A percentile compares a stretch with the other conserved stretches of the same genome.
phyloP scores from a whole-genome alignment of 2,113 vertebrate genomes.

The Pomatorhinus ruficollis region DNA sequence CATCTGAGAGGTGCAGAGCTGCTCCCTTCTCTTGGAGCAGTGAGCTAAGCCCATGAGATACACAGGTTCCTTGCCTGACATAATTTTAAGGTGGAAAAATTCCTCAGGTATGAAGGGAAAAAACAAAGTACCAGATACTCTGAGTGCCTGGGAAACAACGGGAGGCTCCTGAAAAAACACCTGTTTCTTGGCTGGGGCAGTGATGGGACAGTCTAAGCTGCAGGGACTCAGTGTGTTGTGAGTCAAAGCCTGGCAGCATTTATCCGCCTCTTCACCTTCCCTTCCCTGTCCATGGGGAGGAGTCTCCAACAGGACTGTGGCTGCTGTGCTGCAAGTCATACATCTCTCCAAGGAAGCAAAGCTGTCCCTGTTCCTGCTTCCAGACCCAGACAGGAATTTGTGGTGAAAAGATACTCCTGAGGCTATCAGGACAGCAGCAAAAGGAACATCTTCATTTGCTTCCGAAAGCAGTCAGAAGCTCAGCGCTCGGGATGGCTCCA shows the following conservation, averaged over 20 bases:
- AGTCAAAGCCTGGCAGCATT: neutral
- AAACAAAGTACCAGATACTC: neutral
- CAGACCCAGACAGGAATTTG: neutral
- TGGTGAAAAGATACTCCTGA: neutral
- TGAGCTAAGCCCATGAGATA: neutral
- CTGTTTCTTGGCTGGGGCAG: neutral
- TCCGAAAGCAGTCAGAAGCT: neutral
- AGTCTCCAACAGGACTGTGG: neutral
- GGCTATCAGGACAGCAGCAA: neutral
- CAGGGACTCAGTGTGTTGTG: neutral
- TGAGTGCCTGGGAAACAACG: neutral
- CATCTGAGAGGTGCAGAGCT: neutral
- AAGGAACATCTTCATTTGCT: neutral
- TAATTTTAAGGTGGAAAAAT: neutral
- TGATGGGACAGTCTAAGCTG: neutral
- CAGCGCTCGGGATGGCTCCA: rapidly evolving
- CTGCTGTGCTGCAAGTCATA: neutral
- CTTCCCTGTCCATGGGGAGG: neutral
- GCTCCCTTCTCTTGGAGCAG: neutral
- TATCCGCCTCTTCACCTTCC: neutral
- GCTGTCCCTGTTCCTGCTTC: neutral
- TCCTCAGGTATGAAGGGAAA: neutral
- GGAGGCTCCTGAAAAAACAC: neutral
- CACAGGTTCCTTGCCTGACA: neutral
- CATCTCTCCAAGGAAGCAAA: neutral